Base-by-base conservation (phyloP, 2,888 invertebrate genomes). In the Caenorhabditis sp. region DNA sequence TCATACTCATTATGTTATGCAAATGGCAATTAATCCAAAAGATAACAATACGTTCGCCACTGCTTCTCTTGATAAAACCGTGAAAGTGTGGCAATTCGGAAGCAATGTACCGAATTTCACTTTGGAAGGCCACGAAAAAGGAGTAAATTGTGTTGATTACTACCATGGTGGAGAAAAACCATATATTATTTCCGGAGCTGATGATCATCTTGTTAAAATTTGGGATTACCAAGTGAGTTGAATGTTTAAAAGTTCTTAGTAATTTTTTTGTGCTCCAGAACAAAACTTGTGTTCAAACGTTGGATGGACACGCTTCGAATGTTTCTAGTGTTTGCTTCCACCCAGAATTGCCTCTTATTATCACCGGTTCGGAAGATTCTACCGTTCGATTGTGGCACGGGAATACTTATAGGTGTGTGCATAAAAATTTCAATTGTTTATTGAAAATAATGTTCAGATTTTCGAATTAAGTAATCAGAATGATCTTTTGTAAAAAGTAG, bases 21-120 rank as follows among this genome's bases (percentile, higher is more conserved):
- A 99, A 89, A 93, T 99, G 83, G 97, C 96, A 0, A 94, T 99
- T 86, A 99, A 99, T 89, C 99, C 99, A 0, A 99, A 99, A 89
- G 99, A 99, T 88, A 99, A 97, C 89, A 99, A 99, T 89, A 97
- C 97, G 50, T 99, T 99, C 89, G 99, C 97, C 17, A 96, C 95
- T 84, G 99, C 97, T n/a, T 97, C 97, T 53, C 91, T 99, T 51
- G 99, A 99, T 89, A 92, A 95, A 78, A 97, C 96, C 0, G 93
- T 99, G 26, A 99, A 99, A 91, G 93, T 96, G 0, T 99, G 99
- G 99, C 97, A 99, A 88, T 91, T 99, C 58, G 99, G 99, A 1
- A 96, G 97, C 0, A 93, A 93, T n/a, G 93, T 93, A 19, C 95
- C 97, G 0, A 99, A 99, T 90, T 99, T 99, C 89, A 97, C 99